Evolutionary conservation across 30 jellyfish, hydroid and myxozoan species (phyloP).

Genomic region (Chrysaora quinquecirrha): DNA sequence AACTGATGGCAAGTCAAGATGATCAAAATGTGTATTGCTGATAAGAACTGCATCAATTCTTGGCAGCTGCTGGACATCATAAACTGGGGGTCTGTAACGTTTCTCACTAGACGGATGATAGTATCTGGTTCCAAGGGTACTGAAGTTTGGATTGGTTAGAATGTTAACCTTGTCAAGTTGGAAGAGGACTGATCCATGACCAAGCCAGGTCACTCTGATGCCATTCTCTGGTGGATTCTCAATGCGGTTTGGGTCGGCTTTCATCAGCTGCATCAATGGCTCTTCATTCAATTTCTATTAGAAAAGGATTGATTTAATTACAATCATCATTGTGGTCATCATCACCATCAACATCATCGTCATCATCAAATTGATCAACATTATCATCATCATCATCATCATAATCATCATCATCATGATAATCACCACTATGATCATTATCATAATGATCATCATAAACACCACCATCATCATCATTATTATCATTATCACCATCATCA

Average conservation of each 20-base stretch:
- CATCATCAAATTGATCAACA: too few species aligned
- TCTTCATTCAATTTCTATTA: constrained; percentile 88
- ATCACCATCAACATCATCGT: constrained; percentile 2
- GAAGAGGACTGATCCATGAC: constrained; percentile 90
- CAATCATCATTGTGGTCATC: not conserved
- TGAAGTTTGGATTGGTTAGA: constrained; percentile 93
- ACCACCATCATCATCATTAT: too few species aligned
- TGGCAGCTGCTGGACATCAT: constrained; percentile 87
- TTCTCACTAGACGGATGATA: constrained; percentile 91
- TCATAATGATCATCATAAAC: too few species aligned
- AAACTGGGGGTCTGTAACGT: constrained; percentile 90
- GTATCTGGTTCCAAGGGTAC: constrained; percentile 81
- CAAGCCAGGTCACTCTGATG: constrained; percentile 94
- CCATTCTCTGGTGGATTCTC: constrained; percentile 99
- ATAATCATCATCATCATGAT: too few species aligned
- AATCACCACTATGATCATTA: too few species aligned
- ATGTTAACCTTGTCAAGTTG: constrained; percentile 92
- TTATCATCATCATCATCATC: too few species aligned
- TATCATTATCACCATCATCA: too few species aligned
- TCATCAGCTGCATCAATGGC: constrained; percentile 90
- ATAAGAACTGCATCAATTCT: constrained; percentile 90
- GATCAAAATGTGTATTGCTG: constrained; percentile 93
- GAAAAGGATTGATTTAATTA: not conserved
- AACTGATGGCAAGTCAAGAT: constrained; percentile 86
- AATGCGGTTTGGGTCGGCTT: constrained; percentile 91